A percentile compares a stretch with the other conserved stretches of the same genome.
These are phyloP conservation scores for Melanostigma gelatinosum DNA, from an alignment of 2,113 vertebrate genomes.

Conservation along the genomic window DNA sequence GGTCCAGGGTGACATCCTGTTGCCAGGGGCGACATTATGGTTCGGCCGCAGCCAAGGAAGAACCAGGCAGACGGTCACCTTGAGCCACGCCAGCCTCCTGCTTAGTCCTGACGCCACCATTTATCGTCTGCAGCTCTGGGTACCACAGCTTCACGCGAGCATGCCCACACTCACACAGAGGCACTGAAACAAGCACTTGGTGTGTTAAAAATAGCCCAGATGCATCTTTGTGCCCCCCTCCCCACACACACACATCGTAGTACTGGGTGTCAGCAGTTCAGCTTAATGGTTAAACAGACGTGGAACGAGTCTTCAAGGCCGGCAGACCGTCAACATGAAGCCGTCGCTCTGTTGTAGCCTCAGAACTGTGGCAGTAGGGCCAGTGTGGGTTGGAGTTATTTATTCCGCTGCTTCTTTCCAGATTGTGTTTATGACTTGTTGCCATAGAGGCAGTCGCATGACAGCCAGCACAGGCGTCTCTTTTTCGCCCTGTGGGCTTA, in stretches of 20 bases:
- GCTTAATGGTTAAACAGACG: slow-evolving; percentile 57
- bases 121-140: slow-evolving; percentile 69
- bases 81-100: slow-evolving; percentile 79
- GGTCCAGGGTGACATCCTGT: slow-evolving; percentile 79
- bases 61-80: slow-evolving; percentile 84
- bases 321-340: slow-evolving; percentile 39
- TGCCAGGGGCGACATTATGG: slow-evolving; percentile 79
- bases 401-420: slow-evolving; percentile 51
- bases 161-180: slow-evolving; percentile 27
- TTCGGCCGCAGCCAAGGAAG: slow-evolving; percentile 66
- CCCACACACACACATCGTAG: slow-evolving; percentile 19
- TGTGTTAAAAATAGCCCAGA: slow-evolving; percentile 67
- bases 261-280: slow-evolving; percentile 66
- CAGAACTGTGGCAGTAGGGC: slow-evolving; percentile 27
- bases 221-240: slow-evolving; percentile 27
- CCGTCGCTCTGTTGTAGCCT: slow-evolving; percentile 30
- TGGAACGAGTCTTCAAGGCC: slow-evolving; percentile 38
- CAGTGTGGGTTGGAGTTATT: slow-evolving; percentile 19
- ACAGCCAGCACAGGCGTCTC: slow-evolving; percentile 43
- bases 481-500: slow-evolving; percentile 47
- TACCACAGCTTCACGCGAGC: slow-evolving; percentile 25
- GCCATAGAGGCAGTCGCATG: slow-evolving; percentile 57
- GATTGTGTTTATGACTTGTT: slow-evolving; percentile 61
- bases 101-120: slow-evolving; percentile 74
- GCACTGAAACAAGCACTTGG: slow-evolving; percentile 51